phyloP scores from a whole-genome alignment of 1,140 invertebrate species.

The Caenorhabditis remanei region DNA sequence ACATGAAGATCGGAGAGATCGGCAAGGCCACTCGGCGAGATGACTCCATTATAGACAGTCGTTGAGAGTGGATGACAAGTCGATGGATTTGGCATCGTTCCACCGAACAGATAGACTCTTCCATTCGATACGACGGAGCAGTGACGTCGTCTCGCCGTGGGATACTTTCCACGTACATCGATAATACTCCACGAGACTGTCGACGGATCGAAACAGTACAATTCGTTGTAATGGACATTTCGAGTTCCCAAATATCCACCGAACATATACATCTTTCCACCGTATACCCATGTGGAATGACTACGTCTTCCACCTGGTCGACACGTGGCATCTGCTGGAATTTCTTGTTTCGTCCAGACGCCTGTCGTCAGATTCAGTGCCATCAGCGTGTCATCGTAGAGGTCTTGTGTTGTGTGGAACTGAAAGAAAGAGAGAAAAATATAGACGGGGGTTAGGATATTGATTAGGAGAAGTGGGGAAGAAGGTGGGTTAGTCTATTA shows the following conservation, averaged over 20 bases:
- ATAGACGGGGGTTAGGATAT: neutral
- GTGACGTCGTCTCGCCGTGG: conserved; percentile 84
- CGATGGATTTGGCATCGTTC: conserved; percentile 81
- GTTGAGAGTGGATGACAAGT: neutral
- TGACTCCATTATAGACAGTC: neutral
- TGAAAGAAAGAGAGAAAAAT: conserved; percentile 73
- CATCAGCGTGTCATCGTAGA: conserved; percentile 86
- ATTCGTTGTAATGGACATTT: conserved; percentile 86
- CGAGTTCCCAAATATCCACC: conserved; percentile 87
- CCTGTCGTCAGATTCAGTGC: conserved; percentile 84
- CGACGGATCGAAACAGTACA: conserved; percentile 83
- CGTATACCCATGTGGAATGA: conserved; percentile 88
- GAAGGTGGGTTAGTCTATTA: neutral
- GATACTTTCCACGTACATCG: conserved; percentile 58
- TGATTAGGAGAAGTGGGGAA: neutral
- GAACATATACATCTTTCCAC: conserved; percentile 86
- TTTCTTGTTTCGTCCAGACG: conserved; percentile 82
- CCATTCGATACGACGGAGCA: conserved; percentile 84
- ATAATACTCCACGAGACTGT: conserved; percentile 69
- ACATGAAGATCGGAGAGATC: conserved; percentile 38
- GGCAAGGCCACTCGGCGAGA: conserved; percentile 7
- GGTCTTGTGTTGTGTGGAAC: conserved; percentile 82
- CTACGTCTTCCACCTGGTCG: conserved; percentile 85
- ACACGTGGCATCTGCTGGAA: conserved; percentile 79
- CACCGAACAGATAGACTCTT: conserved; percentile 87